A percentile compares a stretch with the other conserved stretches of the same genome.
Conservation (phyloP, 2,888 invertebrate species). For the Morpho helenor region DNA sequence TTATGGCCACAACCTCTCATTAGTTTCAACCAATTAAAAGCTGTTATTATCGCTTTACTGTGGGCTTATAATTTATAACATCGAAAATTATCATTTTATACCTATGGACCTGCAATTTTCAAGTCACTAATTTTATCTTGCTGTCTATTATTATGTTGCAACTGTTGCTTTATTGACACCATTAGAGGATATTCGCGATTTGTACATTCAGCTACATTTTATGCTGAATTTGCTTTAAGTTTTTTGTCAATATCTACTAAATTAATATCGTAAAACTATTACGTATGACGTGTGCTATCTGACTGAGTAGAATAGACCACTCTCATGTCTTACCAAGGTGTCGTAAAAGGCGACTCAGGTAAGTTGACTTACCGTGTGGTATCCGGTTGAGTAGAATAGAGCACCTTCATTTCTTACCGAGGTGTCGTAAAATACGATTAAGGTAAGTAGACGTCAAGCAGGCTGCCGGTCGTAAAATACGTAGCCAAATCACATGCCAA, state of each 20-base stretch:
- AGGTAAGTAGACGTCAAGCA: too few species aligned
- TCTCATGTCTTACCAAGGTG: too few species aligned
- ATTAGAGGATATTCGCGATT: neutral
- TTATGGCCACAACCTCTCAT: slow-evolving; percentile 29
- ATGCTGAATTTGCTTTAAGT: neutral
- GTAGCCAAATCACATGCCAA: too few species aligned
- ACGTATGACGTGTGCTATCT: too few species aligned
- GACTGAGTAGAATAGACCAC: too few species aligned
- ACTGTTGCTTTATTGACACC: slow-evolving; percentile 7
- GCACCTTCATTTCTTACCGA: too few species aligned
- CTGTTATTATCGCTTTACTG: slow-evolving; percentile 22
- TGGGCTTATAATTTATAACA: slow-evolving; percentile 17
- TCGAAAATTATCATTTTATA: slow-evolving; percentile 7
- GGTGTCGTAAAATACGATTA: too few species aligned
- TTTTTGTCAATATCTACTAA: neutral
- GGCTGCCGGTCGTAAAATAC: too few species aligned
- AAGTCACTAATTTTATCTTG: slow-evolving; percentile 12
- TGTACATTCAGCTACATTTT: neutral
- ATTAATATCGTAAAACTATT: too few species aligned
- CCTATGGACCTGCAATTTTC: slow-evolving; percentile 7
- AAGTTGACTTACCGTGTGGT: too few species aligned
- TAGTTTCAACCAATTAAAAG: slow-evolving; percentile 35
- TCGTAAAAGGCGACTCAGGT: too few species aligned
- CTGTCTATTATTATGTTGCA: slow-evolving; percentile 19
- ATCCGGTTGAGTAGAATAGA: too few species aligned